Evolutionary conservation across 2,113 vertebrate species (phyloP).

Genomic region (Ameiurus melas): DNA sequence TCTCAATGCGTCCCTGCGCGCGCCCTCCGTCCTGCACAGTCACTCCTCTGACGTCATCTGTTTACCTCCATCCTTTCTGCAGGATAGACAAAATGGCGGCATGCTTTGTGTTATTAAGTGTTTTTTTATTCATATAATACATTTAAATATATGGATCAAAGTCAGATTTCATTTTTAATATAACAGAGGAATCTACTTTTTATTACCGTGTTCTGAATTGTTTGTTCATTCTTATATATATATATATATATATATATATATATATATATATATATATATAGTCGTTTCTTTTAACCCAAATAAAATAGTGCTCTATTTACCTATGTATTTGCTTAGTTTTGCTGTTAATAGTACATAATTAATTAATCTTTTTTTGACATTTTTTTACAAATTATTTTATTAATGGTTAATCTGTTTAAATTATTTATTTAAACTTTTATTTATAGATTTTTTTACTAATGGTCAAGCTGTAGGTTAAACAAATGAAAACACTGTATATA

Average conservation of each 20-base stretch:
- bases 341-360: not conserved
- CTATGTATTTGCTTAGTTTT: too few relatives aligned
- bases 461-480: not conserved
- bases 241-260: not conserved
- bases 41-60: conserved; percentile 17
- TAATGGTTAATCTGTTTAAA: not conserved
- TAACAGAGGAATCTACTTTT: not conserved
- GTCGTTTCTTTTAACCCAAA: too few relatives aligned
- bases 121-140: too few relatives aligned
- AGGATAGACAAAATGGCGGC: conserved; percentile 1
- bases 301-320: too few relatives aligned
- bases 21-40: not conserved
- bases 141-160: not conserved
- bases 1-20: not conserved
- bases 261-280: too few relatives aligned
- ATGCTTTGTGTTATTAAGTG: not conserved
- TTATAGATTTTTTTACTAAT: not conserved
- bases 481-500: too few relatives aligned
- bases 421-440: not conserved
- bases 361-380: too few relatives aligned
- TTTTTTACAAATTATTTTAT: not conserved
- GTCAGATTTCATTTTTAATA: not conserved
- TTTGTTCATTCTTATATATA: not conserved
- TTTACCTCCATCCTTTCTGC: not conserved
- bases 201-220: not conserved